Evolutionary conservation across 2,888 invertebrate species (phyloP), one percentile per base, ranked within the genome.

Genomic region (Dexiosoma caninum): DNA sequence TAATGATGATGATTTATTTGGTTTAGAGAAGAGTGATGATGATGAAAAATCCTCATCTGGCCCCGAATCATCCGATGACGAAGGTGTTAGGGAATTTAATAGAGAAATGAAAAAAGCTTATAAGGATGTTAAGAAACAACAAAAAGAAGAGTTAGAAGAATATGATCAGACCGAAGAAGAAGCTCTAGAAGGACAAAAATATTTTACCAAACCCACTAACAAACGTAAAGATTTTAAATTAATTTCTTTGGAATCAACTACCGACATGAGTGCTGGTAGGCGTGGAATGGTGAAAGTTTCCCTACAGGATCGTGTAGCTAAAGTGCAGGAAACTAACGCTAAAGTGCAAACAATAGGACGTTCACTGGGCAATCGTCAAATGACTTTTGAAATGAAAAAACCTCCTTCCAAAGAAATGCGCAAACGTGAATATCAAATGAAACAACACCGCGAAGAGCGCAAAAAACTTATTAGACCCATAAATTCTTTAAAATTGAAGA

Each of bases 51-150:
- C 91, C 44, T 90, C 91, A 85, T 83, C 78, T 1, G 88, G 83
- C 6, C 92, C 92, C 78, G 91, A 91, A 81, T 93, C 93, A 16
- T 88, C 90, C 0, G 90, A 95, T 88, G 96, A 96, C 1, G 97
- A 96, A 84, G 96, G 97, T 87, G 95, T 96, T 67, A 93, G 93
- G 79, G 92, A 93, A 5, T 96, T 95, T 95, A 92, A 93, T 0
- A 93, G 94, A 86, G 95, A 97, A 90, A 93, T 96, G 74, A 95
- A 95, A 86, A 94, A 94, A 91, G 94, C 87, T 85, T 91, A 88
- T 91, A 93, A 88, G 88, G 92, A 85, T 86, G 90, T 88, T 64
- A 90, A 85, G 86, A 87, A 85, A 86, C 86, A 88, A 82, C 84
- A 89, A 85, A 84, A 89, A 87, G 83, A 89, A 84, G 84, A 88